These are phyloP conservation scores for Crematogaster levior DNA, from an alignment of 2,888 invertebrate genomes.

Conservation along the genomic window DNA sequence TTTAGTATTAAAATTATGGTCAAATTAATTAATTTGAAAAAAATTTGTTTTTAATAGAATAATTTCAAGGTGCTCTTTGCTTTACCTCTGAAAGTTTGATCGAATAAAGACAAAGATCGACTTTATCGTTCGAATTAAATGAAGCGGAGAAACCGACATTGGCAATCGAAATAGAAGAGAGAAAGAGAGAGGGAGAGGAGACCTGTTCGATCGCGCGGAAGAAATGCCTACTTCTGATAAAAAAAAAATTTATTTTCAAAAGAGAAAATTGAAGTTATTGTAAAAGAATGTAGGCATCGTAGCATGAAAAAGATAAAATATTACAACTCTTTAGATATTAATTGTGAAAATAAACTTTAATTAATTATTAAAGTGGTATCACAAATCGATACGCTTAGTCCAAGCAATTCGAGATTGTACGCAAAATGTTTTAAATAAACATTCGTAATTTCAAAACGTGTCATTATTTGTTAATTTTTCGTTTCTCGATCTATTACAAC, in stretches of 20 bases:
- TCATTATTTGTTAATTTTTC: not conserved
- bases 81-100: constrained; percentile 1
- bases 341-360: not conserved
- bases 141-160: not conserved
- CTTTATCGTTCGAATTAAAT: constrained; percentile 28
- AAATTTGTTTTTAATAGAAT: not conserved
- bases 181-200: not conserved
- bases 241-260: not conserved
- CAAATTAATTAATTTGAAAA: not conserved
- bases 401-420: not conserved
- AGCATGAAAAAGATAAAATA: not conserved
- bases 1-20: not conserved
- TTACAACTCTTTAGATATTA: not conserved
- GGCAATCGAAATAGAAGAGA: not conserved
- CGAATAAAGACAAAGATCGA: not conserved
- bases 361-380: not conserved
- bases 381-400: not conserved
- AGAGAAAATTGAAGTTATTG: constrained; percentile 6
- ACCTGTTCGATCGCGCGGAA: not conserved
- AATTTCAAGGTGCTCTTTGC: not conserved
- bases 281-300: not conserved
- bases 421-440: not conserved
- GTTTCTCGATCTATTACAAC: not conserved
- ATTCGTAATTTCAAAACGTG: not conserved
- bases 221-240: not conserved